Conservation (phyloP, 2,888 invertebrate genomes). For the Andrena haemorrhoa region DNA sequence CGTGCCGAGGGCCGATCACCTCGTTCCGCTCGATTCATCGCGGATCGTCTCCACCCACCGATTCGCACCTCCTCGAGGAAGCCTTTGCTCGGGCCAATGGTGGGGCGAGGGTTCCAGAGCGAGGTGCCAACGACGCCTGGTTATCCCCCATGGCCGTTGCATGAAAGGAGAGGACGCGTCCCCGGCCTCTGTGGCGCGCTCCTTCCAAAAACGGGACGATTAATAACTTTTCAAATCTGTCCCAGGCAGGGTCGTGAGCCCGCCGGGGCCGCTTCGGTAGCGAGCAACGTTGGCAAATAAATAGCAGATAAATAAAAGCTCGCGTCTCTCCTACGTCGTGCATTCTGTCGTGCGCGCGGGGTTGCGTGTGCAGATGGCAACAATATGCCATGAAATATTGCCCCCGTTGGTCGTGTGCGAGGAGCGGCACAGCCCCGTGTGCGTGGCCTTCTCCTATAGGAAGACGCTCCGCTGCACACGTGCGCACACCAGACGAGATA, state of each 20-base stretch:
- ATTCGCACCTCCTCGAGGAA: slow-evolving; percentile 66
- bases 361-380: slow-evolving; percentile 85
- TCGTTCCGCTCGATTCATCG: slow-evolving; percentile 28
- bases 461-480: slow-evolving; percentile 26
- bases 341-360: slow-evolving; percentile 73
- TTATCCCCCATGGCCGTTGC: slow-evolving; percentile 46
- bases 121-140: slow-evolving; percentile 62
- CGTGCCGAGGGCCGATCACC: slow-evolving; percentile 6
- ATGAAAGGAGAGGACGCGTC: slow-evolving; percentile 45
- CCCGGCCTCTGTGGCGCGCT: slow-evolving; percentile 43
- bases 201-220: slow-evolving; percentile 80
- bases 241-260: slow-evolving; percentile 77
- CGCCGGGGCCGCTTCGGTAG: slow-evolving; percentile 75
- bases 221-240: slow-evolving; percentile 84
- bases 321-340: slow-evolving; percentile 75
- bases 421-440: slow-evolving; percentile 23
- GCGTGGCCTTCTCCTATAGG: slow-evolving; percentile 25
- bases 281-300: slow-evolving; percentile 82
- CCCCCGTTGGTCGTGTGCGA: slow-evolving; percentile 64
- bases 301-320: slow-evolving; percentile 84
- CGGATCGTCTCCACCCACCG: slow-evolving; percentile 56
- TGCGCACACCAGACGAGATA: slow-evolving; percentile 12
- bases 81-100: slow-evolving; percentile 38
- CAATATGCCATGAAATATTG: slow-evolving; percentile 85
- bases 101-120: slow-evolving; percentile 53